A percentile compares a stretch with the other conserved stretches of the same genome.
These are phyloP conservation scores for Amphiura filiformis DNA, from an alignment of 35 echinoderm and acorn worm species.

Conservation along the genomic window DNA sequence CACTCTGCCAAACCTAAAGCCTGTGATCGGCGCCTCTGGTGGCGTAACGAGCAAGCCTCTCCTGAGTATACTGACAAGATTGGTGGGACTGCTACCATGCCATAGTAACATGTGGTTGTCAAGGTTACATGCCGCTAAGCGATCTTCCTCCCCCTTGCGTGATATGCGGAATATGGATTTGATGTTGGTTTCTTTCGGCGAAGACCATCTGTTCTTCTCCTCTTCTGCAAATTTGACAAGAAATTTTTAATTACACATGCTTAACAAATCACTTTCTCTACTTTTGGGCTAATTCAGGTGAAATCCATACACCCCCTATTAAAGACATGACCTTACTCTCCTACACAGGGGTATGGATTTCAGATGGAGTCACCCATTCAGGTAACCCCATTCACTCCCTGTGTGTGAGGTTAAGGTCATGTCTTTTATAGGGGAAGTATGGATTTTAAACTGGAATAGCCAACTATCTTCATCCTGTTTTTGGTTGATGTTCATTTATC, in stretches of 20 bases:
- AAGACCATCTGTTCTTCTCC: not conserved
- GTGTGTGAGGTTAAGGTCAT: no score
- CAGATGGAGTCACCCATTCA: no score
- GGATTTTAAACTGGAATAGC: not conserved
- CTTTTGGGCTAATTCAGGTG: not conserved
- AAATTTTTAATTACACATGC: not conserved
- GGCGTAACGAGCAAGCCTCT: constrained; percentile 76
- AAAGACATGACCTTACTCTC: no score
- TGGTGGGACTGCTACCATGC: constrained; percentile 83
- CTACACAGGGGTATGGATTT: no score
- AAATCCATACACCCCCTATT: no score
- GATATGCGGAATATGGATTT: constrained; percentile 60
- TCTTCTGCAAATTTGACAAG: not conserved
- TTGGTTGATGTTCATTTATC: no score
- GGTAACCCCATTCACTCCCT: no score
- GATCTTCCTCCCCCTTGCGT: constrained; percentile 71
- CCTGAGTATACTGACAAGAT: constrained; percentile 91
- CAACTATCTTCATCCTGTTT: no score
- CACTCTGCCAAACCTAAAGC: constrained; percentile 70
- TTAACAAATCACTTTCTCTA: not conserved
- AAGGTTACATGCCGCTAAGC: constrained; percentile 30
- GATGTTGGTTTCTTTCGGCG: constrained; percentile 3
- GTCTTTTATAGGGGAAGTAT: no score
- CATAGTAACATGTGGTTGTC: constrained; percentile 83
- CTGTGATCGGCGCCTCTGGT: constrained; percentile 54